Percentiles rank a stretch among this genome's conserved stretches.
Evolutionary conservation across 2,797 vertebrate genomes (phyloP).

Genomic region (Masticophis lateralis): DNA sequence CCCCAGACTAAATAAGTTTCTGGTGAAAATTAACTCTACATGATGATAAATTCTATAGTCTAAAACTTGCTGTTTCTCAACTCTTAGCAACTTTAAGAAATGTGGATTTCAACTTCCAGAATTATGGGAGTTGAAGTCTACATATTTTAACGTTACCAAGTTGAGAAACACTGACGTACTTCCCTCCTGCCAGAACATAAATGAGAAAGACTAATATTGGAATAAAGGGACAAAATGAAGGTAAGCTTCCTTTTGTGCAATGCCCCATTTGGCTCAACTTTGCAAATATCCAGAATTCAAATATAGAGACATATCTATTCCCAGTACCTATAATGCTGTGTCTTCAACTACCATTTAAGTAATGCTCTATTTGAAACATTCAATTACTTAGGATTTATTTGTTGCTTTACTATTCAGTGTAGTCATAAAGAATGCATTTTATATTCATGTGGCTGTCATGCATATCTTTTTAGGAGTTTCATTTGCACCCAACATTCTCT

Average conservation of each 20-base stretch:
- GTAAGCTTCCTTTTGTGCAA: neutral
- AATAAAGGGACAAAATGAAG: neutral
- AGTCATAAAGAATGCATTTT: slow-evolving; percentile 17
- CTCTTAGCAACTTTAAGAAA: neutral
- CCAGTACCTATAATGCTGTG: neutral
- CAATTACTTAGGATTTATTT: slow-evolving; percentile 18
- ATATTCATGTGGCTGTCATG: slow-evolving; percentile 12
- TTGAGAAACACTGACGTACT: neutral
- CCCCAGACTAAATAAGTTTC: neutral
- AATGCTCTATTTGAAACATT: slow-evolving; percentile 15
- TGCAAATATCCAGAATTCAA: neutral
- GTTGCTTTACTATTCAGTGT: slow-evolving; percentile 6
- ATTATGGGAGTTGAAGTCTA: neutral
- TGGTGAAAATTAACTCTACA: neutral
- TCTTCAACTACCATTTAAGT: neutral
- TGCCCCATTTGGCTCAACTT: neutral
- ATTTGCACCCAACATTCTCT: slow-evolving; percentile 11
- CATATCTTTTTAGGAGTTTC: slow-evolving; percentile 1
- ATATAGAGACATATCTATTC: neutral
- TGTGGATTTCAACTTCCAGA: neutral
- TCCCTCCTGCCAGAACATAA: neutral
- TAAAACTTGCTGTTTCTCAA: neutral
- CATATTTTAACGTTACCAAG: too few species aligned
- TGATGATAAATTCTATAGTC: neutral
- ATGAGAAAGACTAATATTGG: neutral